Percentiles rank a stretch among this genome's conserved stretches.
phyloP scores from a whole-genome alignment of 1,140 invertebrate genomes.

The Diprion similis region DNA sequence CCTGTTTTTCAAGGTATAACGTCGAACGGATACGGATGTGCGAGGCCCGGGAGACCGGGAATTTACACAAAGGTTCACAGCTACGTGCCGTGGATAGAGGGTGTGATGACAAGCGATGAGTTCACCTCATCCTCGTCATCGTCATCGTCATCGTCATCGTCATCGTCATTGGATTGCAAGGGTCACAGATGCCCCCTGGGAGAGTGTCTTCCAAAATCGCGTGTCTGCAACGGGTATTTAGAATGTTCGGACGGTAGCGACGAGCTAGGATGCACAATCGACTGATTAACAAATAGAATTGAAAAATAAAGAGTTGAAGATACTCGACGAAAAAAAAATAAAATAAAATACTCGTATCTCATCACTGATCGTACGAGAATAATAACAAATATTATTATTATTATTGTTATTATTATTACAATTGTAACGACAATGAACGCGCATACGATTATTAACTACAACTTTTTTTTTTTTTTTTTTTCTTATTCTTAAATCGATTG shows the following conservation, averaged over 20 bases:
- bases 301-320: background rate
- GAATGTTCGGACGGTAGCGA: conserved; percentile 80
- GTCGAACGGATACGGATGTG: conserved; percentile 88
- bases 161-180: conserved; percentile 57
- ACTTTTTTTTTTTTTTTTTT: no score
- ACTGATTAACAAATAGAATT: background rate
- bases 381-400: background rate
- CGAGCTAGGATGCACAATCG: conserved; percentile 59
- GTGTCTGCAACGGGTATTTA: conserved; percentile 78
- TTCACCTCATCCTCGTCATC: conserved; percentile 40
- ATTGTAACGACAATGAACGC: background rate
- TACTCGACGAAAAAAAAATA: background rate
- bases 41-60: conserved; percentile 80
- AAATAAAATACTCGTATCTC: background rate
- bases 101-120: conserved; percentile 60
- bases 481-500: no score
- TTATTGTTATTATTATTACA: background rate
- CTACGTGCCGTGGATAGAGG: conserved; percentile 80
- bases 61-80: conserved; percentile 88
- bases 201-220: conserved; percentile 74
- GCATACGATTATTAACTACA: no score
- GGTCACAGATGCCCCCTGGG: conserved; percentile 79
- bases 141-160: conserved; percentile 40
- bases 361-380: background rate
- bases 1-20: conserved; percentile 78